A percentile compares a stretch with the other conserved stretches of the same genome.
Conservation (phyloP, 64 coral and sea anemone species). For the Stichodactyla mertensii region DNA sequence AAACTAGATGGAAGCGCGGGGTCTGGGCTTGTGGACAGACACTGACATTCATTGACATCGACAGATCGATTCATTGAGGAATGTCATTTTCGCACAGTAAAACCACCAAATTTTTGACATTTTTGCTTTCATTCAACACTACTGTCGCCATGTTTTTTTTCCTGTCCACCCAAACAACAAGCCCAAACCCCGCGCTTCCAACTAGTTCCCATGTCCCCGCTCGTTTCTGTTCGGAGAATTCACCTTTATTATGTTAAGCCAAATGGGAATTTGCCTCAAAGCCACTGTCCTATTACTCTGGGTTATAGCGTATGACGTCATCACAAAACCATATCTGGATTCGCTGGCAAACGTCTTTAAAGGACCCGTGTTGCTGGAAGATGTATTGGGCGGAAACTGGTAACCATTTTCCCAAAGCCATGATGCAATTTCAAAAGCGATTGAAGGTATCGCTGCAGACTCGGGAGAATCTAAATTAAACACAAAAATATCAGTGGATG, state of each 20-base stretch:
- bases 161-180: too few species aligned
- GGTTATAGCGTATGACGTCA: slow-evolving; percentile 10
- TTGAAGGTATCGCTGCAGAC: slow-evolving; percentile 22
- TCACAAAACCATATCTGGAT: slow-evolving; percentile 31
- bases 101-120: too few species aligned
- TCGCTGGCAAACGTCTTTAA: neutral
- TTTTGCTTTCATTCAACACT: too few species aligned
- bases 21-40: too few species aligned
- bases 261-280: neutral
- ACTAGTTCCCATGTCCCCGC: too few species aligned
- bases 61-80: too few species aligned
- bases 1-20: too few species aligned
- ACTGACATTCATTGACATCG: too few species aligned
- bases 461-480: slow-evolving; percentile 14
- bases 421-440: slow-evolving; percentile 15
- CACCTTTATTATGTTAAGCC: slow-evolving; percentile 7
- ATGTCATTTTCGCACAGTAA: too few species aligned
- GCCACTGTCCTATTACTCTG: slow-evolving; percentile 3
- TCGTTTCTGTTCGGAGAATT: too few species aligned
- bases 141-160: too few species aligned
- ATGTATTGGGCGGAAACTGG: neutral
- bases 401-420: slow-evolving; percentile 45
- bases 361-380: neutral
- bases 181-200: too few species aligned
- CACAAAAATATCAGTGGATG: neutral